Evolutionary conservation across 2,888 invertebrate genomes (phyloP).

Genomic region (Tryphoninae sp.): DNA sequence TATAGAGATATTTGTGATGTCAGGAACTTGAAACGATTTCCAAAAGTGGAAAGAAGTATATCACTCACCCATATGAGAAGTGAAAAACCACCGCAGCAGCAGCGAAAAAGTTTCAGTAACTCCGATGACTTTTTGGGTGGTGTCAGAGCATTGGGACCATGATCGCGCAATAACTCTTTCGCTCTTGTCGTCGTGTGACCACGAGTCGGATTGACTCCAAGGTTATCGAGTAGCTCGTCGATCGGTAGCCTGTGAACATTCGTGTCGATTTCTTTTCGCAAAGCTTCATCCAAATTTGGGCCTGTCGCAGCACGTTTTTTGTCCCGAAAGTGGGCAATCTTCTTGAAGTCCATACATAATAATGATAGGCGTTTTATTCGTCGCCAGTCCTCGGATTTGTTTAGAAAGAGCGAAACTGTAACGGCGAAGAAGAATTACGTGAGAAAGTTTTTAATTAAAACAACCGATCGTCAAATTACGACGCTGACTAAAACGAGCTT

Average conservation of each 20-base stretch:
- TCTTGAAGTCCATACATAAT: slow-evolving; percentile 50
- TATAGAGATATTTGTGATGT: neutral
- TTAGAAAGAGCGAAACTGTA: too few species aligned
- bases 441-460: too few species aligned
- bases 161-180: slow-evolving; percentile 83
- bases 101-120: slow-evolving; percentile 86
- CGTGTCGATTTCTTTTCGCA: slow-evolving; percentile 68
- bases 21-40: neutral
- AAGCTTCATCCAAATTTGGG: slow-evolving; percentile 63
- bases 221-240: slow-evolving; percentile 64
- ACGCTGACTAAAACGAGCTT: neutral
- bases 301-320: slow-evolving; percentile 33
- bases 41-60: neutral
- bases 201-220: slow-evolving; percentile 60
- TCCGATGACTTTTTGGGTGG: slow-evolving; percentile 87
- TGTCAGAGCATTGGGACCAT: slow-evolving; percentile 88
- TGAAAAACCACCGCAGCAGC: slow-evolving; percentile 85
- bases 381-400: neutral
- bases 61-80: slow-evolving; percentile 69
- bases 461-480: neutral
- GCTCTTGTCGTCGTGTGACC: slow-evolving; percentile 85
- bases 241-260: slow-evolving; percentile 67
- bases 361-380: slow-evolving; percentile 10
- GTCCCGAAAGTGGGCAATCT: slow-evolving; percentile 43
- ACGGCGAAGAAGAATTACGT: too few species aligned